Percentiles rank a stretch among this genome's conserved stretches.
phyloP scores from a whole-genome alignment of 1,140 invertebrate species.

The Philaenus spumarius region DNA sequence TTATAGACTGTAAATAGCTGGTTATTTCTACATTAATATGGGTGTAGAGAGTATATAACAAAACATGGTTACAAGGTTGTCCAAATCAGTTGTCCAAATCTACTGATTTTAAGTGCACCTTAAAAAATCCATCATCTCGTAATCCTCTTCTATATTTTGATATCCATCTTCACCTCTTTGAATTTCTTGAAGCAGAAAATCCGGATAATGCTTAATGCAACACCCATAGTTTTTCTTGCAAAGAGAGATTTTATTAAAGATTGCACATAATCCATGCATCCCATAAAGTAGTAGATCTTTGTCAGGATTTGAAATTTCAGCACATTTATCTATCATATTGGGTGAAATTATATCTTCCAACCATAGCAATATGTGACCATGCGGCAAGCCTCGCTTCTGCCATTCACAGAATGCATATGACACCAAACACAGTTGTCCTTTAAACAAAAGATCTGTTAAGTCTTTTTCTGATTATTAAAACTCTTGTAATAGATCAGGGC shows the following conservation, averaged over 20 bases:
- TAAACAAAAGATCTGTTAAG: constrained; percentile 21
- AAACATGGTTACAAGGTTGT: constrained; percentile 37
- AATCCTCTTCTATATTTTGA: constrained; percentile 28
- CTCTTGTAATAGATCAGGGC: constrained; percentile 22
- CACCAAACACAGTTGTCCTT: constrained; percentile 31
- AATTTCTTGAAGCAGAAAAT: constrained; percentile 30
- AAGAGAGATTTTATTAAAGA: constrained; percentile 40
- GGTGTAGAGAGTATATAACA: constrained; percentile 34
- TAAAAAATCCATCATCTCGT: constrained; percentile 11
- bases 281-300: constrained; percentile 42
- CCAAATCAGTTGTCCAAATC: constrained; percentile 37
- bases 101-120: background rate
- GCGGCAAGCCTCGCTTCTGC: constrained; percentile 41
- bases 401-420: constrained; percentile 46
- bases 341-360: constrained; percentile 45
- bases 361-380: constrained; percentile 38
- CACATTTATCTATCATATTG: constrained; percentile 44
- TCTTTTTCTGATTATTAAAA: constrained; percentile 21
- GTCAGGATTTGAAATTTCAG: constrained; percentile 46
- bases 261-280: constrained; percentile 50
- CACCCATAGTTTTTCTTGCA: constrained; percentile 29
- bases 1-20: constrained; percentile 35
- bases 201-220: constrained; percentile 42
- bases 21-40: constrained; percentile 40
- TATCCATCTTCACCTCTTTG: constrained; percentile 35